These are phyloP conservation scores for Notolepis coatsorum DNA, from an alignment of 2,797 vertebrate genomes.

Conservation along the genomic window DNA sequence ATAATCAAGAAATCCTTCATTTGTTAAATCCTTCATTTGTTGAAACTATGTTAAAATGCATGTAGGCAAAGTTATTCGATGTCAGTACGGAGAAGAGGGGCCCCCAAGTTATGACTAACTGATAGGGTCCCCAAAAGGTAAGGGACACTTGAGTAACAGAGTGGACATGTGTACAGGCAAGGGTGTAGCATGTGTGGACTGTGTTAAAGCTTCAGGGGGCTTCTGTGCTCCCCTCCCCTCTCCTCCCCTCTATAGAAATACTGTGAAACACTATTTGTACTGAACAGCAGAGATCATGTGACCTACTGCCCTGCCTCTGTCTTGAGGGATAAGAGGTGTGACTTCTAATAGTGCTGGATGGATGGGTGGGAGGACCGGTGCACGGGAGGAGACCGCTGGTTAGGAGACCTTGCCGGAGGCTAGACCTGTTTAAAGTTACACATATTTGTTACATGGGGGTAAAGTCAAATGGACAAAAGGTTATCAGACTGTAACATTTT, in stretches of 20 bases:
- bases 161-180: not conserved
- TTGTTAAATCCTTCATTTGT: too few relatives aligned
- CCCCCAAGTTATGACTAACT: too few relatives aligned
- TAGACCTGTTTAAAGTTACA: slow-evolving; percentile 58
- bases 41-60: too few relatives aligned
- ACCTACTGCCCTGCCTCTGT: slow-evolving; percentile 11
- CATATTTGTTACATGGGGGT: slow-evolving; percentile 57
- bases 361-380: slow-evolving; percentile 22
- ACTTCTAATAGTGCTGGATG: slow-evolving; percentile 39
- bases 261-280: slow-evolving; percentile 16
- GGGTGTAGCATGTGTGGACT: not conserved
- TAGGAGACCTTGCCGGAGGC: slow-evolving; percentile 64
- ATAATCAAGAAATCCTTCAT: too few relatives aligned
- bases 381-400: slow-evolving; percentile 52
- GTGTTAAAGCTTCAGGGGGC: not conserved
- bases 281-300: slow-evolving; percentile 25
- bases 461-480: slow-evolving; percentile 50
- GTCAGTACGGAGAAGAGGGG: too few relatives aligned
- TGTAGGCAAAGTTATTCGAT: too few relatives aligned
- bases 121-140: too few relatives aligned
- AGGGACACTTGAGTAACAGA: not conserved
- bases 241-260: not conserved
- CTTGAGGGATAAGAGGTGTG: slow-evolving; percentile 42
- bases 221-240: not conserved
- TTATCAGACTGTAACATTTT: slow-evolving; percentile 58